Evolutionary conservation across 2,888 invertebrate species (phyloP).

Genomic region (Escarpia spicata): DNA sequence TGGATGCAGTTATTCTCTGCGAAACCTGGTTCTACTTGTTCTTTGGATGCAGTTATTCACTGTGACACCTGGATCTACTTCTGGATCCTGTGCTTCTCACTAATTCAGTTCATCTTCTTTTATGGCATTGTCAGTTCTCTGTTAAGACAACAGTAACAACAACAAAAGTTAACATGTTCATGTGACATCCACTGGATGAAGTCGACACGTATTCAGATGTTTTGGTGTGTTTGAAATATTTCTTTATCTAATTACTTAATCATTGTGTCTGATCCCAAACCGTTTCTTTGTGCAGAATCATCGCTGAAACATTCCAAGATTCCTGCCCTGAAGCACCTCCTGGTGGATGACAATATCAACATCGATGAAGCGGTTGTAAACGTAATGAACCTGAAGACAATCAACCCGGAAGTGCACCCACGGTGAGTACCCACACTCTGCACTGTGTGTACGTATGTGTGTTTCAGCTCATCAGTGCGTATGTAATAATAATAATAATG

Average conservation of each 20-base stretch:
- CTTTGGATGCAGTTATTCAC: too few relatives aligned
- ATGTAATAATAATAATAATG: too few relatives aligned
- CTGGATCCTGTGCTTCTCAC: neutral
- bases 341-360: conserved; percentile 73
- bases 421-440: conserved; percentile 59
- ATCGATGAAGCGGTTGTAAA: conserved; percentile 76
- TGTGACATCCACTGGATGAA: neutral
- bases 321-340: conserved; percentile 75
- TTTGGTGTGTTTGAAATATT: neutral
- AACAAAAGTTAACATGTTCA: neutral
- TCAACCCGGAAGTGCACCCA: conserved; percentile 81
- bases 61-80: too few relatives aligned
- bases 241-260: neutral
- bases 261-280: too few relatives aligned
- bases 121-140: neutral
- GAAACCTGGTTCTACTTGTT: too few relatives aligned
- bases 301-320: conserved; percentile 79
- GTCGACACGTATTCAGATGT: neutral
- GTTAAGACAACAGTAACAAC: neutral
- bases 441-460: neutral
- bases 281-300: conserved; percentile 69
- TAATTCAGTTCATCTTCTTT: neutral
- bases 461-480: neutral
- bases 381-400: conserved; percentile 79
- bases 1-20: too few relatives aligned